phyloP scores from a whole-genome alignment of 1,140 invertebrate species.

The Heliconius himera region DNA sequence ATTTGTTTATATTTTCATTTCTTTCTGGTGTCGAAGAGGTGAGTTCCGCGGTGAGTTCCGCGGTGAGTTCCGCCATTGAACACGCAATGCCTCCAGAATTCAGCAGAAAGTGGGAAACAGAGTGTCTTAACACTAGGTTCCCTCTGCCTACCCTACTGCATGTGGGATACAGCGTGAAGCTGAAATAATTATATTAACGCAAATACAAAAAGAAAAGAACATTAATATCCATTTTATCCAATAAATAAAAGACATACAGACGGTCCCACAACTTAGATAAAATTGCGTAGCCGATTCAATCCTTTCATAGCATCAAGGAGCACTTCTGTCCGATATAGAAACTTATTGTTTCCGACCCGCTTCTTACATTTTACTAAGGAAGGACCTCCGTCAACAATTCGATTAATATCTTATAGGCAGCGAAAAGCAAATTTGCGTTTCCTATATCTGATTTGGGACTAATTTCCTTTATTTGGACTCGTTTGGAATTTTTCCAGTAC shows the following conservation, averaged over 20 bases:
- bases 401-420: slow-evolving; percentile 4
- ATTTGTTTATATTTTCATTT: too few species aligned
- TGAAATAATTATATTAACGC: not conserved
- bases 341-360: slow-evolving; percentile 19
- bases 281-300: slow-evolving; percentile 19
- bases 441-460: not conserved
- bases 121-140: too few species aligned
- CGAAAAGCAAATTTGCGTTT: not conserved
- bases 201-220: not conserved
- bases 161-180: too few species aligned
- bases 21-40: too few species aligned
- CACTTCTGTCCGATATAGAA: not conserved
- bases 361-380: slow-evolving; percentile 18
- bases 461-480: not conserved
- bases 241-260: not conserved
- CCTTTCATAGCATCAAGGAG: slow-evolving; percentile 12
- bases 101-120: too few species aligned
- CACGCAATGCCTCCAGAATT: too few species aligned
- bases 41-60: too few species aligned
- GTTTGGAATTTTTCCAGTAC: not conserved
- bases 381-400: slow-evolving; percentile 9
- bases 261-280: not conserved
- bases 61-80: too few species aligned
- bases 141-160: too few species aligned
- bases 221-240: not conserved